A percentile compares a stretch with the other conserved stretches of the same genome.
Evolutionary conservation across 2,797 vertebrate species (phyloP).

Genomic region (Xerus rutilus): DNA sequence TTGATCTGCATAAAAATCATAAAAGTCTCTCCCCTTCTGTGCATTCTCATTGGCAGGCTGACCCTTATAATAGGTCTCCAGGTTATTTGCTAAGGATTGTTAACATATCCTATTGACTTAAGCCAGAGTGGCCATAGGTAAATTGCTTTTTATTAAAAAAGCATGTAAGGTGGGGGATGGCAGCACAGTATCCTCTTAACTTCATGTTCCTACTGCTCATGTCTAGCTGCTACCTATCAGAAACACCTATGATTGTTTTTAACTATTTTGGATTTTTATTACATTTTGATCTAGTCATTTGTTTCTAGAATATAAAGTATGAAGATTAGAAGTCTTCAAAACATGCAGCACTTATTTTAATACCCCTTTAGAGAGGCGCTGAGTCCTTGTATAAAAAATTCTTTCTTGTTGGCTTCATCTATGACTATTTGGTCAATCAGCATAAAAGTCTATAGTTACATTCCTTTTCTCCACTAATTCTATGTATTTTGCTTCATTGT

Average conservation of each 20-base stretch:
- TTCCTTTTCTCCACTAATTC: background rate
- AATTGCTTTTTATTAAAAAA: no score
- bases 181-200: no score
- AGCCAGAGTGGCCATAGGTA: no score
- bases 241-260: background rate
- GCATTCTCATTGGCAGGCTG: no score
- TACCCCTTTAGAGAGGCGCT: background rate
- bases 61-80: no score
- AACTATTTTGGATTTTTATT: background rate
- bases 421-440: background rate
- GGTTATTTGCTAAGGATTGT: no score
- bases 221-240: no score
- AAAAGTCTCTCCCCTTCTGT: no score
- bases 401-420: background rate
- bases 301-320: background rate
- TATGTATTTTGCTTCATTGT: background rate
- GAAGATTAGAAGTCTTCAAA: background rate
- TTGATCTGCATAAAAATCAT: no score
- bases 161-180: no score
- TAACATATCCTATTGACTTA: no score
- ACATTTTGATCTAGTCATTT: background rate
- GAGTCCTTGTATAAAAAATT: background rate
- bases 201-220: no score
- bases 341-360: background rate
- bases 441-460: background rate